A percentile compares a stretch with the other conserved stretches of the same genome.
Evolutionary conservation across 1,140 invertebrate species (phyloP).

Genomic region (Wasmannia auropunctata): DNA sequence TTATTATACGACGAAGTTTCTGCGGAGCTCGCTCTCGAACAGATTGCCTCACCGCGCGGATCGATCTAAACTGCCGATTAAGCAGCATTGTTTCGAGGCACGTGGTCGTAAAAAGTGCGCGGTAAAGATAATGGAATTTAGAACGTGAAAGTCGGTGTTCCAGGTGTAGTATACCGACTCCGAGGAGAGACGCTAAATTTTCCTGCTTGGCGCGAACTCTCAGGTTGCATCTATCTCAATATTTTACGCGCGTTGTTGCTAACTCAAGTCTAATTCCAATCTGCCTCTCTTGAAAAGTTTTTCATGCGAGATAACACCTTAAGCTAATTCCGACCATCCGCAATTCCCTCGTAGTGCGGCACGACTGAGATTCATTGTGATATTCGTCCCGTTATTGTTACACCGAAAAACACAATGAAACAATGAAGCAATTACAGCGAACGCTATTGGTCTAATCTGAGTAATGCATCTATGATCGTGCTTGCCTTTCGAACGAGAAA

Average conservation of each 20-base stretch:
- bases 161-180: too few relatives aligned
- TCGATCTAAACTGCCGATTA: background rate
- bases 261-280: slow-evolving; percentile 2
- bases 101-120: slow-evolving; percentile 13
- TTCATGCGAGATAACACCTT: background rate
- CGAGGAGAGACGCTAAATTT: slow-evolving; percentile 29
- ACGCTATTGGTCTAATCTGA: background rate
- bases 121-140: slow-evolving; percentile 26
- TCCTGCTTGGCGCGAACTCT: background rate
- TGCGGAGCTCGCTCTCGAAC: too few relatives aligned
- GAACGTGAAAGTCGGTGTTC: slow-evolving; percentile 40
- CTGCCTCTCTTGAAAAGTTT: background rate
- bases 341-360: background rate
- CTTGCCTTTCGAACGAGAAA: background rate
- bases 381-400: slow-evolving; percentile 52
- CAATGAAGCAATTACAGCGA: slow-evolving; percentile 49
- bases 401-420: slow-evolving; percentile 38
- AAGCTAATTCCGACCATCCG: slow-evolving; percentile 14
- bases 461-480: slow-evolving; percentile 16
- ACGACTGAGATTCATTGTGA: slow-evolving; percentile 26
- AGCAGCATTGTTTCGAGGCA: slow-evolving; percentile 2
- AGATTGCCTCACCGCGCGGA: background rate
- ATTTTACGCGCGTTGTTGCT: background rate
- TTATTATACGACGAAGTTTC: background rate
- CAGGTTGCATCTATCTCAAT: background rate